phyloP scores from a whole-genome alignment of 2,113 vertebrate species.

The Psammodynastes pulverulentus region DNA sequence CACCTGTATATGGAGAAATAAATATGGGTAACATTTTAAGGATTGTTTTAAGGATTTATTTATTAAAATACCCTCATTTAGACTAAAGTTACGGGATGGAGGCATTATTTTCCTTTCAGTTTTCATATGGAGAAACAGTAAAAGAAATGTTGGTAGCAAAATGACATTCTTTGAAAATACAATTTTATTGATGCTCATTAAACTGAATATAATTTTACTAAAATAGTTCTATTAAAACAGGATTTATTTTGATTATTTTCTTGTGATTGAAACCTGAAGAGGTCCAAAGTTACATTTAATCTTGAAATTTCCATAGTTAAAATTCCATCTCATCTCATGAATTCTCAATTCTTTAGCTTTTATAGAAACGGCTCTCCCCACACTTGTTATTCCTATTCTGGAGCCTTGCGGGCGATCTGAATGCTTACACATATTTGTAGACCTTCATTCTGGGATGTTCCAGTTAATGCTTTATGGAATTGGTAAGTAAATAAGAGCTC shows the following conservation, averaged over 20 bases:
- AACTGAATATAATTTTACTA: background rate
- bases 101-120: background rate
- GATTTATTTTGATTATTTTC: background rate
- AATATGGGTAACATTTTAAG: background rate
- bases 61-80: background rate
- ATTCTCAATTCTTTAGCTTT: conserved; percentile 77
- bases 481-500: conserved; percentile 74
- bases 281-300: background rate
- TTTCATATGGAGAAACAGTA: background rate
- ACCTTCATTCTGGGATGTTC: conserved; percentile 98
- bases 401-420: conserved; percentile 95
- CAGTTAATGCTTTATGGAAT: conserved; percentile 96
- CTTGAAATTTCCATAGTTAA: background rate
- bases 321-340: conserved; percentile 14
- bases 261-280: background rate
- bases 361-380: conserved; percentile 92
- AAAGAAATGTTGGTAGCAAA: background rate
- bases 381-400: conserved; percentile 91
- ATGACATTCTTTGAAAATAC: background rate
- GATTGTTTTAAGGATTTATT: background rate
- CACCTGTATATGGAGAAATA: background rate
- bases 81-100: background rate
- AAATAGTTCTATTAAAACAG: background rate
- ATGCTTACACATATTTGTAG: conserved; percentile 97
- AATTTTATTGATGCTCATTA: background rate